Conservation (phyloP, 2,888 invertebrate genomes). For the Stenurella melanura region DNA sequence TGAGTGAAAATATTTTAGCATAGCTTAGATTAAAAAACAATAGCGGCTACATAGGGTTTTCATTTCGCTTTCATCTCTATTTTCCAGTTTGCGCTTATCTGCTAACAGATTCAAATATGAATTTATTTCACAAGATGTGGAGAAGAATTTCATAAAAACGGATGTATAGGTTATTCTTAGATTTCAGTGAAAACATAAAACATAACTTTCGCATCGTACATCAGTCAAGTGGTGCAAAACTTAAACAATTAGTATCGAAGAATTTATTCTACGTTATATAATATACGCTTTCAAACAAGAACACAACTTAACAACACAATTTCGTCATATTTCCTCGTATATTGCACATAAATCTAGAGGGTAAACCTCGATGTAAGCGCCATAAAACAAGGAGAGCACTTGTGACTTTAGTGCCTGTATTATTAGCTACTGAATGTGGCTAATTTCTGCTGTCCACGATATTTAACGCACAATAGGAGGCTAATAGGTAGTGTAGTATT, state of each 20-base stretch:
- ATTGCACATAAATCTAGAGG: conserved; percentile 19
- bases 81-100: no score
- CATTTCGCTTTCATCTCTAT: no score
- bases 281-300: conserved; percentile 5
- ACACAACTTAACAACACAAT: conserved; percentile 8
- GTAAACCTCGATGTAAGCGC: conserved; percentile 18
- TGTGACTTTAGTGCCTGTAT: conserved; percentile 27
- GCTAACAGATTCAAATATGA: no score
- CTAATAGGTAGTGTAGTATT: conserved; percentile 38
- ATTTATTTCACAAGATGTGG: no score
- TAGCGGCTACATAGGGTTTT: no score
- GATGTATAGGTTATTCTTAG: no score
- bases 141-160: no score
- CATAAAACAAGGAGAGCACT: conserved; percentile 26
- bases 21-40: no score
- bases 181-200: neutral
- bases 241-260: neutral
- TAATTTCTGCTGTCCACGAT: conserved; percentile 37
- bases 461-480: conserved; percentile 40
- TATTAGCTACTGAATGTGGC: conserved; percentile 24
- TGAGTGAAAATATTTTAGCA: no score
- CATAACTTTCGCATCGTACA: neutral
- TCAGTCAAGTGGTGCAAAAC: neutral
- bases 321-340: conserved; percentile 17
- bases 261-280: neutral